A percentile compares a stretch with the other conserved stretches of the same genome.
These are phyloP conservation scores for Dasypolia templi DNA, from an alignment of 2,888 invertebrate genomes.

Conservation along the genomic window DNA sequence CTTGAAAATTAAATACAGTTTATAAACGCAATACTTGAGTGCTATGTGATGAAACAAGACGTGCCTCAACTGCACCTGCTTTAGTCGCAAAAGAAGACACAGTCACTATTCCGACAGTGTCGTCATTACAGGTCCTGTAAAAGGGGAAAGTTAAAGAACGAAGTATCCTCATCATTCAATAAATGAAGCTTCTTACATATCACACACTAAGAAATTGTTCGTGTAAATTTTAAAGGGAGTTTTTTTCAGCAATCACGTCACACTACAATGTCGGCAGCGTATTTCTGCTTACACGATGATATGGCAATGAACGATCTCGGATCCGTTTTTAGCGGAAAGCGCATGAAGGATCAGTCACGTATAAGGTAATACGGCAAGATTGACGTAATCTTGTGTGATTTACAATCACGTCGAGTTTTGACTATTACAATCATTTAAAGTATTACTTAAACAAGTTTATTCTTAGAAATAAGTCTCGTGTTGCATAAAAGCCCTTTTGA, in stretches of 20 bases:
- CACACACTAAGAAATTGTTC: neutral
- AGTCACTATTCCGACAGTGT: neutral
- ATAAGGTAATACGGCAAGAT: neutral
- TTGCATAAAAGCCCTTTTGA: neutral
- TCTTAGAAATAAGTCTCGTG: neutral
- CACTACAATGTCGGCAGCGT: neutral
- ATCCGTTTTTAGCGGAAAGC: neutral
- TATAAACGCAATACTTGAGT: neutral
- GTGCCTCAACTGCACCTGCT: neutral
- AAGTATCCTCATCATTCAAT: neutral
- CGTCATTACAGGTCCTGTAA: neutral
- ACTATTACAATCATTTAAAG: neutral
- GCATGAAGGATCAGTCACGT: neutral
- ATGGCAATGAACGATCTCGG: neutral
- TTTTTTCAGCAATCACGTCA: neutral
- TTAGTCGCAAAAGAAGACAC: neutral
- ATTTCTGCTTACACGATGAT: neutral
- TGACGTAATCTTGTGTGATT: neutral
- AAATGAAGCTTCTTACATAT: neutral
- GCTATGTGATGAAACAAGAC: slow-evolving; percentile 1
- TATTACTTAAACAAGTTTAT: neutral
- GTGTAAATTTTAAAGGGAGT: neutral
- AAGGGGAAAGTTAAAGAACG: neutral
- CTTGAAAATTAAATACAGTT: slow-evolving; percentile 28
- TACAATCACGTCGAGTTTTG: neutral